Evolutionary conservation across 2,113 vertebrate genomes (phyloP).

Genomic region (rat (Rattus norvegicus)): GRCr8 NC_086020.1:46512001-46512500

Average conservation of each 20-base stretch:
- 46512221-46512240: not conserved
- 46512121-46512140: not conserved
- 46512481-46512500: not conserved
- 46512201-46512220: not conserved
- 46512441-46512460: not conserved
- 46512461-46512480: not conserved
- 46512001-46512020: not conserved
- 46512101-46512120: not conserved
- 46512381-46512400: not conserved
- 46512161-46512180: not conserved
- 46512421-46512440: not conserved
- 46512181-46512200: not conserved
- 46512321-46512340: not conserved
- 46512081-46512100: not conserved
- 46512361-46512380: not conserved
- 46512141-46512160: not conserved
- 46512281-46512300: not conserved
- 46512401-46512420: not conserved
- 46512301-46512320: slow-evolving; percentile 18
- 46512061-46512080: not conserved
- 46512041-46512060: not conserved
- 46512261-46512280: not conserved
- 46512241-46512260: not conserved
- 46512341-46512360: not conserved
- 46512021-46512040: not conserved